A percentile compares a stretch with the other conserved stretches of the same genome.
Conservation (phyloP, 2,888 invertebrate species). For the Tuta absoluta region DNA sequence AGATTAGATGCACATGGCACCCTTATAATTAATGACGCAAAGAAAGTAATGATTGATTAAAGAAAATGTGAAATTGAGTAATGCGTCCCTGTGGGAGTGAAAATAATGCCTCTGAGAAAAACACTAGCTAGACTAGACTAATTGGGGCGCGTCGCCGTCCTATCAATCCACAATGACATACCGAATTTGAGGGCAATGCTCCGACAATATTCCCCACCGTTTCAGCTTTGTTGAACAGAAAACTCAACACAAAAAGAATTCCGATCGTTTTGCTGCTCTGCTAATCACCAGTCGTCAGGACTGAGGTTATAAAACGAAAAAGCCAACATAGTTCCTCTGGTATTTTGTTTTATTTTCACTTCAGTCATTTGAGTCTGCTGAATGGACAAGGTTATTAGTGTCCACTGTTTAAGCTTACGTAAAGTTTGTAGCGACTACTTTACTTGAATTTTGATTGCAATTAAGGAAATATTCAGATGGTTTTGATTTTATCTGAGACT, state of each 20-base stretch:
- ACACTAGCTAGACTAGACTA: constrained; percentile 12
- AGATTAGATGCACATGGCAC: too few relatives aligned
- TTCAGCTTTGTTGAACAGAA: background rate
- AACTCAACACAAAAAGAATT: background rate
- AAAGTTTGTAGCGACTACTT: background rate
- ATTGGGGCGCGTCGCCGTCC: constrained; percentile 17
- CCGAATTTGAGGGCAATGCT: constrained; percentile 6
- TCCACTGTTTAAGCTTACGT: background rate
- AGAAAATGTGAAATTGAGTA: background rate
- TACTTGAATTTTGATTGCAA: background rate
- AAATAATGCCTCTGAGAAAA: constrained; percentile 2
- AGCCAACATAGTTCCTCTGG: constrained; percentile 4
- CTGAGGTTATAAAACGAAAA: constrained; percentile 6
- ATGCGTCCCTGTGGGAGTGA: background rate
- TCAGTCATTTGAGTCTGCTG: constrained; percentile 1
- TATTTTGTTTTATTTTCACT: background rate
- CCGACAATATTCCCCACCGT: background rate
- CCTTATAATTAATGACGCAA: background rate
- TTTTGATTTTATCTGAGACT: background rate
- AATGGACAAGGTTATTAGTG: background rate
- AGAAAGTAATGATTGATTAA: background rate
- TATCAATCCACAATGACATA: constrained; percentile 14
- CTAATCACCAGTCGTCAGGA: constrained; percentile 6
- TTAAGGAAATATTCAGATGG: background rate
- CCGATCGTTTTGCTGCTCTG: constrained; percentile 1